Conservation (phyloP, 2,888 invertebrate species). For the Melieria picta region DNA sequence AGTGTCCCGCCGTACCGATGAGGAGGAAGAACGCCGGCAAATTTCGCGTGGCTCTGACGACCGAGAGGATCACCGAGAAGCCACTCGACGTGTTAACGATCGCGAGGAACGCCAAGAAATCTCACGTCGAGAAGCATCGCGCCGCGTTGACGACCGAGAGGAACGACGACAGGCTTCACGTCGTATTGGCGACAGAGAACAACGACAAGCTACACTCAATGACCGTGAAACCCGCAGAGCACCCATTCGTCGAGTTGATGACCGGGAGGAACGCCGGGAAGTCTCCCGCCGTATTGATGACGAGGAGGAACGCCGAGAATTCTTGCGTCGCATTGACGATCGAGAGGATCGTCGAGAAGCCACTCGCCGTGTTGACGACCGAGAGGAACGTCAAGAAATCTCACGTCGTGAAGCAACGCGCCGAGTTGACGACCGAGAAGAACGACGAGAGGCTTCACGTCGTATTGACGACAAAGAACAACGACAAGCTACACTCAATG, state of each 20-base stretch:
- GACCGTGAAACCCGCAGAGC: too few relatives aligned
- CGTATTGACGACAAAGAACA: too few relatives aligned
- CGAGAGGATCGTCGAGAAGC: not conserved
- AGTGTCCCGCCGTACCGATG: not conserved
- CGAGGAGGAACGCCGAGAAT: constrained; percentile 10
- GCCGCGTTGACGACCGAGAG: not conserved
- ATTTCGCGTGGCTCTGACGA: constrained; percentile 4
- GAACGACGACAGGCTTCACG: not conserved
- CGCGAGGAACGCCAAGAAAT: constrained; percentile 21
- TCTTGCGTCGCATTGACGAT: not conserved
- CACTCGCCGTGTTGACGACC: not conserved
- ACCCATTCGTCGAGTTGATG: too few relatives aligned
- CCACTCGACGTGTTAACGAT: constrained; percentile 6
- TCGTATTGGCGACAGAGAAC: too few relatives aligned
- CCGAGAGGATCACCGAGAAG: constrained; percentile 9
- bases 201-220: not conserved
- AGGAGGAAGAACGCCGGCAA: constrained; percentile 10
- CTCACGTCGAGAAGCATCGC: not conserved
- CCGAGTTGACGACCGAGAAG: too few relatives aligned
- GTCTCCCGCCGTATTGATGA: not conserved
- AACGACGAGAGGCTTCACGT: too few relatives aligned
- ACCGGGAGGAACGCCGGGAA: too few relatives aligned
- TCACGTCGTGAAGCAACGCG: too few relatives aligned
- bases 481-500: too few relatives aligned
- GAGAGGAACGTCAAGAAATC: too few relatives aligned